These are phyloP conservation scores for Cabera pusaria DNA, from an alignment of 2,888 invertebrate genomes.

Conservation along the genomic window DNA sequence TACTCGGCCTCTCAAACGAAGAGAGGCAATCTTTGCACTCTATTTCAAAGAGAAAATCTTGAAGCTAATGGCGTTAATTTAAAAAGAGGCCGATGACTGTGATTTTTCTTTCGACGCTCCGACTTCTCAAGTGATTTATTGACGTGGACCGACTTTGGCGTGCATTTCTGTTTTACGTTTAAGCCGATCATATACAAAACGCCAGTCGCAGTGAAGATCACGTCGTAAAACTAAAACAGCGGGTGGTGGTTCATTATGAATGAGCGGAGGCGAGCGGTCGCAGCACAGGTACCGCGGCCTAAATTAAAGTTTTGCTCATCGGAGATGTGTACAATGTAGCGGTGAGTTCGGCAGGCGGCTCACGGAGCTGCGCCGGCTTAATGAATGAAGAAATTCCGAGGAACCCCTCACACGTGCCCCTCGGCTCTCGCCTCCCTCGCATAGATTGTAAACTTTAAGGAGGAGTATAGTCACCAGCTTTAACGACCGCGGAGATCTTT, in stretches of 20 bases:
- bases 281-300: conserved; percentile 67
- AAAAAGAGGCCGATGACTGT: conserved; percentile 79
- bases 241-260: conserved; percentile 72
- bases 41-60: conserved; percentile 77
- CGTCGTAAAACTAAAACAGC: conserved; percentile 62
- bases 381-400: conserved; percentile 78
- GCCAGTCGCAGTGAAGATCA: conserved; percentile 60
- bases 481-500: conserved; percentile 31
- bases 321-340: conserved; percentile 61
- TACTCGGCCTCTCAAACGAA: conserved; percentile 74
- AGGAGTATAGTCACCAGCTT: conserved; percentile 37
- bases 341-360: conserved; percentile 64
- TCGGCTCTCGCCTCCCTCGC: conserved; percentile 49
- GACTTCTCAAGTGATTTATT: conserved; percentile 76
- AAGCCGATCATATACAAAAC: conserved; percentile 54
- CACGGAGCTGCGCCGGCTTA: conserved; percentile 68
- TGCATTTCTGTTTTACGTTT: conserved; percentile 38
- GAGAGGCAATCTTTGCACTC: conserved; percentile 81
- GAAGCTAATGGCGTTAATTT: conserved; percentile 82
- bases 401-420: conserved; percentile 61
- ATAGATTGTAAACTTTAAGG: conserved; percentile 58
- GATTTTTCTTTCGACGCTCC: conserved; percentile 67
- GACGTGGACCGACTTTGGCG: conserved; percentile 46
- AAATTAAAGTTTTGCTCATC: conserved; percentile 78
- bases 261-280: conserved; percentile 51